Percentiles rank a stretch among this genome's conserved stretches.
phyloP scores from a whole-genome alignment of 2,888 invertebrate genomes.

The Rhynchonema sp. region DNA sequence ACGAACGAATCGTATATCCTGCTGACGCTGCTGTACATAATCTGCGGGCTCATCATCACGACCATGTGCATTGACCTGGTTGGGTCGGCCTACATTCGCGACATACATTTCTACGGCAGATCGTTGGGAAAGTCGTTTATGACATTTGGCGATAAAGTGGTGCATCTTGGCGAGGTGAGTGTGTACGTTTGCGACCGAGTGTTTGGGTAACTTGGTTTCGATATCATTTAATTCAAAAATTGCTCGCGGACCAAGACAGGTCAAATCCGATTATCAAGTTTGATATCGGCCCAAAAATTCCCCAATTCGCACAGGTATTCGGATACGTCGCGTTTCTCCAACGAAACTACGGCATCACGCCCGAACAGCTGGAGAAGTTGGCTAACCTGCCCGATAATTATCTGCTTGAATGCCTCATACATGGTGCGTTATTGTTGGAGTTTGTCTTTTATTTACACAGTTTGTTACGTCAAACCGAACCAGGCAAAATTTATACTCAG shows the following conservation, averaged over 20 bases:
- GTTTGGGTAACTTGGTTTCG: too few species aligned
- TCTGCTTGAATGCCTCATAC: constrained; percentile 25
- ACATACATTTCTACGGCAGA: constrained; percentile 28
- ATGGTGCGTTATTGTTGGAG: too few species aligned
- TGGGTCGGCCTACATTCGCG: constrained; percentile 26
- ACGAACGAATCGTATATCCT: constrained; percentile 23
- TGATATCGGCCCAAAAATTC: background rate
- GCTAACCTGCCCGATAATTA: constrained; percentile 27
- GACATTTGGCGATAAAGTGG: constrained; percentile 27
- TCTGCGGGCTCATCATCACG: constrained; percentile 25
- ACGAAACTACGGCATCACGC: constrained; percentile 26
- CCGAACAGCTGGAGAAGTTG: constrained; percentile 26
- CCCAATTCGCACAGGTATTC: constrained; percentile 10
- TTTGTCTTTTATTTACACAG: too few species aligned
- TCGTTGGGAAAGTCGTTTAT: constrained; percentile 22
- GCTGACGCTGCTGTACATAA: constrained; percentile 24
- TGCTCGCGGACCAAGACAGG: background rate
- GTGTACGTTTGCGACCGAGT: background rate
- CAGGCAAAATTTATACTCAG: too few species aligned
- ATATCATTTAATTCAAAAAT: background rate
- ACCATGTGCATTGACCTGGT: constrained; percentile 26
- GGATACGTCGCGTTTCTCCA: constrained; percentile 27
- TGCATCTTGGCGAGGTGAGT: constrained; percentile 27
- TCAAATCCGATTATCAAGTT: background rate
- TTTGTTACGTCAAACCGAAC: too few species aligned